Evolutionary conservation across 2,888 invertebrate species (phyloP).

Genomic region (Fragum whitleyi): DNA sequence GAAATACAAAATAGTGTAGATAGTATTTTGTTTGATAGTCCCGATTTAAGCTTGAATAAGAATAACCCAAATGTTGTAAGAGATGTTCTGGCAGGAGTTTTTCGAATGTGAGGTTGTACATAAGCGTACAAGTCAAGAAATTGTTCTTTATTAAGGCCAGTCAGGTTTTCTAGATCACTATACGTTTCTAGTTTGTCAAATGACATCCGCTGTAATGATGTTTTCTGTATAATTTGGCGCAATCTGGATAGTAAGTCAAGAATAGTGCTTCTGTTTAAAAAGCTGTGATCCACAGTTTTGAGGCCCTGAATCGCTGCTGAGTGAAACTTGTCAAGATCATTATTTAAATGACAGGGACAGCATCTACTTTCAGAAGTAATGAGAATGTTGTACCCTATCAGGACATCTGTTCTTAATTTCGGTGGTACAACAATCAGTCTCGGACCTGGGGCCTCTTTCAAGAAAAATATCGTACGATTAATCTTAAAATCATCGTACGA

Average conservation of each 20-base stretch:
- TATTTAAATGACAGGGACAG: constrained; percentile 24
- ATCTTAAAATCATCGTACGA: no score
- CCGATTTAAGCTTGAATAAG: constrained; percentile 48
- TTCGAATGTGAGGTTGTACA: constrained; percentile 8
- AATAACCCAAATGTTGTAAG: constrained; percentile 53
- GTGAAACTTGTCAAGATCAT: not conserved
- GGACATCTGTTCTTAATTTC: not conserved
- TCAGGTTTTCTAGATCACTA: constrained; percentile 15
- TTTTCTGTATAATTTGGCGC: not conserved
- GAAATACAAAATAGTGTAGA: constrained; percentile 47
- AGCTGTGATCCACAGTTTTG: not conserved
- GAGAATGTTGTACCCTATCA: constrained; percentile 14
- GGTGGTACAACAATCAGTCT: constrained; percentile 23
- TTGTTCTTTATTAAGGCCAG: constrained; percentile 31
- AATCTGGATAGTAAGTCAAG: not conserved
- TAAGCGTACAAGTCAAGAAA: constrained; percentile 34
- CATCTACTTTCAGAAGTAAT: constrained; percentile 28
- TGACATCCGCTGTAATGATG: not conserved
- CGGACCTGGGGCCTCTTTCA: no score
- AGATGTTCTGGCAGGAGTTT: constrained; percentile 34
- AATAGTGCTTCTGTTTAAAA: not conserved
- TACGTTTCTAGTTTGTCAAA: constrained; percentile 40
- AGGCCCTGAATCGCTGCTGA: not conserved
- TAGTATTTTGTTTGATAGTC: constrained; percentile 44
- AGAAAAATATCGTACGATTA: no score